Percentiles rank a stretch among this genome's conserved stretches.
Evolutionary conservation across 2,888 invertebrate genomes (phyloP).

Genomic region (Sphecodes monilicornis): DNA sequence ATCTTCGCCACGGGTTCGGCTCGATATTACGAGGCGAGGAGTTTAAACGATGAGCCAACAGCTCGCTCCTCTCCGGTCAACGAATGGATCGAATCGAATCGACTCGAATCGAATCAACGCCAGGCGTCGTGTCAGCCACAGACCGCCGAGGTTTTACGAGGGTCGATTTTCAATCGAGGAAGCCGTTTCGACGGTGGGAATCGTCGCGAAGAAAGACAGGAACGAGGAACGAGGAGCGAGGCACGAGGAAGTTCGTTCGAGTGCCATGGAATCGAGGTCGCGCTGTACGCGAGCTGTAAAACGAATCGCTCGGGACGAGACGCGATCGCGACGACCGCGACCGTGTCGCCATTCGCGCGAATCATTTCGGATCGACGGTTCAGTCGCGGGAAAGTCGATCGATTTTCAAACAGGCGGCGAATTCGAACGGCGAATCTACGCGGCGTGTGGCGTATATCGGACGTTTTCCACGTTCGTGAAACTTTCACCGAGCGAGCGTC

Average conservation of each 20-base stretch:
- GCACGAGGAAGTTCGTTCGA: conserved; percentile 39
- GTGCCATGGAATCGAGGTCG: conserved; percentile 47
- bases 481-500: conserved; percentile 46
- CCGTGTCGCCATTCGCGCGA: neutral
- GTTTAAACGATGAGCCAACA: neutral
- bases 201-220: neutral
- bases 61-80: neutral
- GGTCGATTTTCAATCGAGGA: neutral
- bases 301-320: conserved; percentile 32
- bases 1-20: neutral
- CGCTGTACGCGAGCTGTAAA: conserved; percentile 52
- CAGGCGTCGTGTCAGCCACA: neutral
- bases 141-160: neutral
- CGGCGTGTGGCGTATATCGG: neutral
- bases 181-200: neutral
- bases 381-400: neutral
- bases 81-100: neutral
- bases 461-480: conserved; percentile 47
- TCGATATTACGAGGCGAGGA: neutral
- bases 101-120: neutral
- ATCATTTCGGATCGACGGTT: neutral
- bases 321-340: conserved; percentile 24
- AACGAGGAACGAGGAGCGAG: neutral
- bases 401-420: neutral
- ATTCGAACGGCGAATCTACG: neutral